phyloP scores from a whole-genome alignment of 2,797 vertebrate genomes.

The Neoniphon sammara region DNA sequence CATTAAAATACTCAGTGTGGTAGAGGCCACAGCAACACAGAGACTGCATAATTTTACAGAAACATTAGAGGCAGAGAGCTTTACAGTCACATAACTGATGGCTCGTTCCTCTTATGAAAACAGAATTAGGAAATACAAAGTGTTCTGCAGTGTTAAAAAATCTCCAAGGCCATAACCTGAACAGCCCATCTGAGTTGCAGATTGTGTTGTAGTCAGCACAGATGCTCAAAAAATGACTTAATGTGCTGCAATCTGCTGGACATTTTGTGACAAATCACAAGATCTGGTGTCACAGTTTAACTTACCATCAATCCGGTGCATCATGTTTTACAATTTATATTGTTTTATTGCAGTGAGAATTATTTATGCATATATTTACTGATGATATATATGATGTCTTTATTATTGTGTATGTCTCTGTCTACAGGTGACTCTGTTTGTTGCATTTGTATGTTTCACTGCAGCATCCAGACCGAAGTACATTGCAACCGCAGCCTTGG shows the following conservation, averaged over 20 bases:
- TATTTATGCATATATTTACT: background rate
- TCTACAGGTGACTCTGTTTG: constrained; percentile 75
- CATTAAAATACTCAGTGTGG: background rate
- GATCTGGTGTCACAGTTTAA: no score
- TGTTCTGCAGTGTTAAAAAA: background rate
- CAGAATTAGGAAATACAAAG: constrained; percentile 4
- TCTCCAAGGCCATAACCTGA: background rate
- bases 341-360: background rate
- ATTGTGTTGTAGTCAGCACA: background rate
- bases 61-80: background rate
- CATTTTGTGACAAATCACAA: background rate
- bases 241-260: background rate
- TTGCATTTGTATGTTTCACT: constrained; percentile 78
- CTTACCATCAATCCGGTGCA: no score
- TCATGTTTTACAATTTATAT: background rate
- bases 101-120: constrained; percentile 36
- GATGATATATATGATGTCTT: background rate
- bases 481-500: constrained; percentile 78
- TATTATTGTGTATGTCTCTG: constrained; percentile 3
- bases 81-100: background rate
- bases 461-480: constrained; percentile 65
- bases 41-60: background rate
- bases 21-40: background rate
- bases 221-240: background rate
- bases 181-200: background rate